Evolutionary conservation across 2,113 vertebrate genomes (phyloP), one percentile per base, ranked within the genome.

Genomic region (Chitala chitala): DNA sequence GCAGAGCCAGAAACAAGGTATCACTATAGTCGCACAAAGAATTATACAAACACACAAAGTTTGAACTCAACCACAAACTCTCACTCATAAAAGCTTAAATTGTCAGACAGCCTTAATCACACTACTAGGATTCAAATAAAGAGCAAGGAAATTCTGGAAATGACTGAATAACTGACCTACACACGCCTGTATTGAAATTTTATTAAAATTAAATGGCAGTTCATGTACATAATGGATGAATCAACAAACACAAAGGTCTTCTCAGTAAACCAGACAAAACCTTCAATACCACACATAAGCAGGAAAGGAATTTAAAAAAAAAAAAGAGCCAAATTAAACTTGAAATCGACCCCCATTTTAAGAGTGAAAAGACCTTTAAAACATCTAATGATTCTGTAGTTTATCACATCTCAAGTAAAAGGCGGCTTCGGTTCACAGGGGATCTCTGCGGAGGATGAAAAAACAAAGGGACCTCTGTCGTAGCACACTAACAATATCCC

Each of bases 1-100:
- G 76, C 6, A 0, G 10, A 24, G 51, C 5, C 77, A 22, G 70
- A 7, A 79, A 53, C 5, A 71, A 17, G 68, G 4, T 26, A 75
- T 54, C 66, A 71, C 13, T 10, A 59, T n/a, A 20, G 65, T 31
- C 36, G 7, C 48, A 55, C 13, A 24, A 24, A 22, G n/a, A 50
- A 71, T 38, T 1, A 10, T 66, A 26, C 40, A 66, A 29, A 17
- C 40, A 44, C 15, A 22, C 12, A 66, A 2, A 66, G 40, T 38
- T 42, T 3, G 20, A 59, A 15, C n/a, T 5, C 31, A 38, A 38
- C 9, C n/a, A 33, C 59, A 38, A 38, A 38, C 36, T 38, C n/a
- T 33, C 33, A 63, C 7, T n/a, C n/a, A n/a, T n/a, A n/a, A n/a
- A n/a, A n/a, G n/a, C n/a, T n/a, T n/a, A n/a, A n/a, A n/a, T n/a